Evolutionary conservation across 2,797 vertebrate genomes (phyloP).

Genomic region (Chelonia mydas): DNA sequence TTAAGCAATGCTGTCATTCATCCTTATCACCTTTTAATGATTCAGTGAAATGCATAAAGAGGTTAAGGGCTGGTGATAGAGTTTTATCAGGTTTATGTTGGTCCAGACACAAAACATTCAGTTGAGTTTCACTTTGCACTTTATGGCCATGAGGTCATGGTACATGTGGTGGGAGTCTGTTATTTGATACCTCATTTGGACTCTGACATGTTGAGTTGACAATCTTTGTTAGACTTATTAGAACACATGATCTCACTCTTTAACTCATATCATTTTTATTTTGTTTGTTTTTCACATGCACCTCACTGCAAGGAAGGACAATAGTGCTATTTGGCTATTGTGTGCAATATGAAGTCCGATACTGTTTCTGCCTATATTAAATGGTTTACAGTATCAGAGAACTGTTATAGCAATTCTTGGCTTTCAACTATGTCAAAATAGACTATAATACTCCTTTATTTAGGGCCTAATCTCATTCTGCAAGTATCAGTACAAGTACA

Average conservation of each 20-base stretch:
- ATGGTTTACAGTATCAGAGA: not conserved
- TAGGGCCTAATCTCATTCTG: not conserved
- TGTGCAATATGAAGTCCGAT: not conserved
- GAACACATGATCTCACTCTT: not conserved
- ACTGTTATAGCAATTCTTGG: not conserved
- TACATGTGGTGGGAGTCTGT: fast-evolving
- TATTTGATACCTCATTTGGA: not conserved
- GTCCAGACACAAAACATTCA: not conserved
- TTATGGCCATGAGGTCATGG: not conserved
- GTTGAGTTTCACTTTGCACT: not conserved
- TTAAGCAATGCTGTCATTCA: fast-evolving
- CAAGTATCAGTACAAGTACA: not conserved
- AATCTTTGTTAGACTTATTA: not conserved
- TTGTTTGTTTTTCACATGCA: not conserved
- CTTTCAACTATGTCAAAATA: not conserved
- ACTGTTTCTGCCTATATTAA: not conserved
- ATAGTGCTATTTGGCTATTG: not conserved
- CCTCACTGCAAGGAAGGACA: not conserved
- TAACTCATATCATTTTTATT: fast-evolving
- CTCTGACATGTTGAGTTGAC: not conserved
- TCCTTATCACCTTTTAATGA: not conserved
- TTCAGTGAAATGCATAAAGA: fast-evolving
- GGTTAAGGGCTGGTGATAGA: fast-evolving
- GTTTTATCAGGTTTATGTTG: not conserved
- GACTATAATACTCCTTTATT: not conserved